These are phyloP conservation scores for Drosophila equinoxialis DNA, from an alignment of 1,140 invertebrate genomes.

Conservation along the genomic window DNA sequence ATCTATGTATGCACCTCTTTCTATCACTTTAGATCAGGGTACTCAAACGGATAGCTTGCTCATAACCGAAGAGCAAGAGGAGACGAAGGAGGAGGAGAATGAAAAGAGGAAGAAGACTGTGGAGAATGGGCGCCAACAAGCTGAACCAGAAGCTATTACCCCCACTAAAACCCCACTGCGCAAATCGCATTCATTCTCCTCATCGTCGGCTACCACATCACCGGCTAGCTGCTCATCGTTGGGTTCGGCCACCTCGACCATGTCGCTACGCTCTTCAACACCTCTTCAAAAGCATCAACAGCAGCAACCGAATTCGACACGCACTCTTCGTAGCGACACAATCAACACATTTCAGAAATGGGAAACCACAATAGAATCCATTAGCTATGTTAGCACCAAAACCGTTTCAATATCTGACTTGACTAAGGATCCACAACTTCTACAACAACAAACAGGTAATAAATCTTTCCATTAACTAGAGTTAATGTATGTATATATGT, in stretches of 20 bases:
- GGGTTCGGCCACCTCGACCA: constrained; percentile 74
- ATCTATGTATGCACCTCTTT: constrained; percentile 10
- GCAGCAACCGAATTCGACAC: constrained; percentile 29
- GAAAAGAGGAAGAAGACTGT: neutral
- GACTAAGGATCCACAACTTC: constrained; percentile 56
- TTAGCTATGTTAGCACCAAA: constrained; percentile 80
- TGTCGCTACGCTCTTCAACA: constrained; percentile 71
- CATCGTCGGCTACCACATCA: constrained; percentile 56
- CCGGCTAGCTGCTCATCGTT: constrained; percentile 67
- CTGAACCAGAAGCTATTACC: neutral
- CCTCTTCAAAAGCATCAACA: constrained; percentile 34
- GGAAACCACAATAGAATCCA: constrained; percentile 80
- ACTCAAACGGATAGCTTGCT: constrained; percentile 75
- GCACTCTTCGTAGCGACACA: constrained; percentile 66
- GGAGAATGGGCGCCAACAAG: constrained; percentile 15
- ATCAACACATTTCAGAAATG: constrained; percentile 81
- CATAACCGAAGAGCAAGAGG: constrained; percentile 66
- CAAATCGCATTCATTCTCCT: constrained; percentile 76
- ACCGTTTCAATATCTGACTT: constrained; percentile 75
- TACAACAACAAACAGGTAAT: constrained; percentile 59
- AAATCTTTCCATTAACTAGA: neutral
- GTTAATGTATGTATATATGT: constrained; percentile 37
- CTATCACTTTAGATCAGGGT: constrained; percentile 66
- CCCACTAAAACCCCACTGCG: constrained; percentile 59
- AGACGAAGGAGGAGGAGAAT: neutral